Conservation (phyloP, 53 echinoderm and acorn worm species). For the Actinopyga echinites region DNA sequence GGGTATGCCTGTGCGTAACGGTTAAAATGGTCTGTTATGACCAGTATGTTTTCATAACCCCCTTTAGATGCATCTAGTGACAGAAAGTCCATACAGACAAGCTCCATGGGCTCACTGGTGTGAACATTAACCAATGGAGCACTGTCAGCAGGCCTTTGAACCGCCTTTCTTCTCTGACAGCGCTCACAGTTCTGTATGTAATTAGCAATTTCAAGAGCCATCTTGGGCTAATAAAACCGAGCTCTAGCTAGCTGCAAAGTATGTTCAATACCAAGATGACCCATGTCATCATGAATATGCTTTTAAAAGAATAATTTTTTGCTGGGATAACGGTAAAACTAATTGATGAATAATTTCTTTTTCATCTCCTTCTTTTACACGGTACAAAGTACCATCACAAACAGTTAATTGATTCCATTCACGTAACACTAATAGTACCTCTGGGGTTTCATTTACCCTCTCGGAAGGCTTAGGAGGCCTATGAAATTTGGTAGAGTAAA, state of each 20-base stretch:
- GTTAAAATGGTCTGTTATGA: constrained; percentile 70
- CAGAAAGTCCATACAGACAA: constrained; percentile 48
- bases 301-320: neutral
- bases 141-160: neutral
- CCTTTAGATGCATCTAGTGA: too few species aligned
- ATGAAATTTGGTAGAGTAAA: neutral
- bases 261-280: too few species aligned
- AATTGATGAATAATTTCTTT: neutral
- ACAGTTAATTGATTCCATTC: constrained; percentile 44
- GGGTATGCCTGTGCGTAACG: constrained; percentile 41
- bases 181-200: constrained; percentile 29
- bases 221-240: constrained; percentile 41
- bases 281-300: constrained; percentile 49
- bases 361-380: neutral
- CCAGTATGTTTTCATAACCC: constrained; percentile 49
- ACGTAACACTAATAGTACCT: constrained; percentile 20
- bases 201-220: neutral
- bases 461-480: neutral
- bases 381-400: constrained; percentile 1
- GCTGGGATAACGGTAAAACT: constrained; percentile 22
- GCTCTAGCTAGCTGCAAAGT: too few species aligned
- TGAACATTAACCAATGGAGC: constrained; percentile 50
- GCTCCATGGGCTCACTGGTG: constrained; percentile 43
- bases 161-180: constrained; percentile 29
- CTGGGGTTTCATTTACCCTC: neutral